Conservation (phyloP, 2,113 vertebrate genomes). For the human region DNA sequence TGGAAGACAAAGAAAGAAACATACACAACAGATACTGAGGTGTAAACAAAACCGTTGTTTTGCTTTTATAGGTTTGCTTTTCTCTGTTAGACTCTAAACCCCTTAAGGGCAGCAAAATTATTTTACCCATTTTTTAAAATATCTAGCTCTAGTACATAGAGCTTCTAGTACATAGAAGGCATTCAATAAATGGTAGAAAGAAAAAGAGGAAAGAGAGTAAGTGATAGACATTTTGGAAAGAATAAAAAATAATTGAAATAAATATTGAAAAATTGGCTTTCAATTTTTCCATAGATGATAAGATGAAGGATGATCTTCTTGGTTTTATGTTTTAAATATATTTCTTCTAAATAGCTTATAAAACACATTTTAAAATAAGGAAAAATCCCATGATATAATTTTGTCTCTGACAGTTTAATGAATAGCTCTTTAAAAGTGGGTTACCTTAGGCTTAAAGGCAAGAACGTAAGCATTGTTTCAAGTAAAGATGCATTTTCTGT, state of each 20-base stretch:
- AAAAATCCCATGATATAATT: neutral
- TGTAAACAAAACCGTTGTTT: neutral
- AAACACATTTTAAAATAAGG: neutral
- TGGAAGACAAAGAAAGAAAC: neutral
- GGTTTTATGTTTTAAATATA: neutral
- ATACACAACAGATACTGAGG: neutral
- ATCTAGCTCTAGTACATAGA: neutral
- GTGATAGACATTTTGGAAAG: neutral
- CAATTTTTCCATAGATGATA: neutral
- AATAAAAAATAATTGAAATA: neutral
- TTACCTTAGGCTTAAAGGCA: neutral
- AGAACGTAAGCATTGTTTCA: conserved; percentile 27
- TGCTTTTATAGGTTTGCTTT: neutral
- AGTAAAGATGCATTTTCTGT: neutral
- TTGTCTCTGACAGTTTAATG: conserved; percentile 39
- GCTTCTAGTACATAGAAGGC: neutral
- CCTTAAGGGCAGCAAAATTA: neutral
- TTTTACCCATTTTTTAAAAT: neutral
- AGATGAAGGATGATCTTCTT: neutral
- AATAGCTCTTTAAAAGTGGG: conserved; percentile 26
- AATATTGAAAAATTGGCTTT: neutral
- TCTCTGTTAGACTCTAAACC: neutral
- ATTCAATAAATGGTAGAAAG: neutral
- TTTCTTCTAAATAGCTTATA: neutral
- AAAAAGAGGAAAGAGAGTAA: neutral